A percentile compares a stretch with the other conserved stretches of the same genome.
phyloP scores from a whole-genome alignment of 2,797 vertebrate genomes.

The Neomorphus geoffroyi region DNA sequence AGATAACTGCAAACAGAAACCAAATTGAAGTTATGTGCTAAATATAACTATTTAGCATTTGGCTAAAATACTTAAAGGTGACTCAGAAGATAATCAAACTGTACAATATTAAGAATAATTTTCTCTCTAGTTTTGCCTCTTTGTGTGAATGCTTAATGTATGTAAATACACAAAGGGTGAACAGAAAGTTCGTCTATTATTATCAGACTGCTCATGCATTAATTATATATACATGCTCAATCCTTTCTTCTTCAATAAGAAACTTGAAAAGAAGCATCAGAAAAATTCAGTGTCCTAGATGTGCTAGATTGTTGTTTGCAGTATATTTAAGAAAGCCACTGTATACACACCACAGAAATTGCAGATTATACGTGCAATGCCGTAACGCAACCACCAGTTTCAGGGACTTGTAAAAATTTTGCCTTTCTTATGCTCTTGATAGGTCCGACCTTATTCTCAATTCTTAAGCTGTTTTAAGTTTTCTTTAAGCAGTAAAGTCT shows the following conservation, averaged over 20 bases:
- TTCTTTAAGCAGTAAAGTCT: neutral
- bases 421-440: neutral
- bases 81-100: neutral
- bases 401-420: neutral
- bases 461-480: conserved; percentile 19
- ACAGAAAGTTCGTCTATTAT: neutral
- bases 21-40: neutral
- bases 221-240: neutral
- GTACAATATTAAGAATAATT: neutral
- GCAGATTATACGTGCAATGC: neutral
- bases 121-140: neutral
- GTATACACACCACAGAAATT: neutral
- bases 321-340: neutral
- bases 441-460: conserved; percentile 11
- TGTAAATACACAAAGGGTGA: neutral
- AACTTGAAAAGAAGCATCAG: neutral
- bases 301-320: neutral
- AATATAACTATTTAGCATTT: neutral
- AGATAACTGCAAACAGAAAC: neutral
- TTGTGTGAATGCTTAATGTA: neutral
- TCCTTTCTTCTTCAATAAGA: neutral
- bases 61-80: neutral
- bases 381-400: neutral
- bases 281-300: neutral
- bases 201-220: neutral